These are phyloP conservation scores for Turritopsis dohrnii DNA, from an alignment of 30 jellyfish, hydroid and myxozoan species.

Conservation along the genomic window DNA sequence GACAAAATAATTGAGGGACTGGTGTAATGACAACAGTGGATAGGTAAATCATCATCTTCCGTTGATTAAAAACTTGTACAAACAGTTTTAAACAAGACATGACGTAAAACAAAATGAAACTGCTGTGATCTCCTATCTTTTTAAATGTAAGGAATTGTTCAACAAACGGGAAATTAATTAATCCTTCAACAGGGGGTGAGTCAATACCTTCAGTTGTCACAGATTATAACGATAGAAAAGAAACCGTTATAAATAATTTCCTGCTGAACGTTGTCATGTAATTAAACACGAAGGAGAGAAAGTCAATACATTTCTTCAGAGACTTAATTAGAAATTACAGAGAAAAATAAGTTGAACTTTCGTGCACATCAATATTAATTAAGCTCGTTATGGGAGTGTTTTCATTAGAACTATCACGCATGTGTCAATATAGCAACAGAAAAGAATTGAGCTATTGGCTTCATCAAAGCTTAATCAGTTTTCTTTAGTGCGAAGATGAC, in stretches of 20 bases:
- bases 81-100: neutral
- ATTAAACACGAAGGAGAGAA: neutral
- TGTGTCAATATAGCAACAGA: neutral
- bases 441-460: neutral
- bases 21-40: neutral
- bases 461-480: neutral
- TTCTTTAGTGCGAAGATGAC: neutral
- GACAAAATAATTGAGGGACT: neutral
- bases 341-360: neutral
- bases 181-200: neutral
- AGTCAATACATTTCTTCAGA: neutral
- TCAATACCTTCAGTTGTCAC: neutral
- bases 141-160: neutral
- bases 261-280: neutral
- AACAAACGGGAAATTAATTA: neutral
- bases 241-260: neutral
- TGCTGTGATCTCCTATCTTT: neutral
- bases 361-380: neutral
- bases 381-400: neutral
- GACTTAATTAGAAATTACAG: neutral
- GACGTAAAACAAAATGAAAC: neutral
- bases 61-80: neutral
- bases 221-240: neutral
- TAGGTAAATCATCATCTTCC: neutral
- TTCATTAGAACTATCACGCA: neutral